These are phyloP conservation scores for Lochmaea capreae DNA, from an alignment of 2,888 invertebrate genomes.

Conservation along the genomic window DNA sequence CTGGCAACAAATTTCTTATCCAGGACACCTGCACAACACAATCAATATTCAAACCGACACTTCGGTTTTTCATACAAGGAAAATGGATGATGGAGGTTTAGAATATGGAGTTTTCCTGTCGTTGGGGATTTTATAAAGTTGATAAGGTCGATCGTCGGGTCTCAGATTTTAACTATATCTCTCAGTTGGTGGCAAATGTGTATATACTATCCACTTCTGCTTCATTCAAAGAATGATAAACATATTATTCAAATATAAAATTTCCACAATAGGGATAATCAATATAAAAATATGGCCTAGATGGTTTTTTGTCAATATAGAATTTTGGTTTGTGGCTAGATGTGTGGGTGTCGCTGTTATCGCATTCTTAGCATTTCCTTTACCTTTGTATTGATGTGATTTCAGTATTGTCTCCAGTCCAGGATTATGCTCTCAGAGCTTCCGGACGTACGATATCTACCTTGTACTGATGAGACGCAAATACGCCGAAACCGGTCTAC, in stretches of 20 bases:
- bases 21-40: constrained; percentile 10
- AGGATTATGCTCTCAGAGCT: too few species aligned
- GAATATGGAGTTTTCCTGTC: constrained; percentile 33
- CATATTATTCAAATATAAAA: constrained; percentile 11
- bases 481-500: too few species aligned
- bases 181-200: constrained; percentile 9
- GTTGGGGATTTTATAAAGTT: constrained; percentile 28
- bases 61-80: constrained; percentile 22
- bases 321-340: too few species aligned
- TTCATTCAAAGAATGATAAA: constrained; percentile 7
- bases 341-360: too few species aligned
- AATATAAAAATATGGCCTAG: not conserved
- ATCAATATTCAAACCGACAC: constrained; percentile 37
- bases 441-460: too few species aligned
- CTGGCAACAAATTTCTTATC: constrained; percentile 12
- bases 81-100: constrained; percentile 22
- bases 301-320: too few species aligned
- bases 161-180: constrained; percentile 13
- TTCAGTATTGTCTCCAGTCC: too few species aligned
- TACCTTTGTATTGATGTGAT: too few species aligned
- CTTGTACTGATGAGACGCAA: too few species aligned
- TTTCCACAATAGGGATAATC: not conserved
- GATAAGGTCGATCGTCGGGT: constrained; percentile 18
- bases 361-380: too few species aligned
- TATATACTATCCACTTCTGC: not conserved